A percentile compares a stretch with the other conserved stretches of the same genome.
phyloP scores from a whole-genome alignment of 2,797 vertebrate species.

The Acanthis flammea region DNA sequence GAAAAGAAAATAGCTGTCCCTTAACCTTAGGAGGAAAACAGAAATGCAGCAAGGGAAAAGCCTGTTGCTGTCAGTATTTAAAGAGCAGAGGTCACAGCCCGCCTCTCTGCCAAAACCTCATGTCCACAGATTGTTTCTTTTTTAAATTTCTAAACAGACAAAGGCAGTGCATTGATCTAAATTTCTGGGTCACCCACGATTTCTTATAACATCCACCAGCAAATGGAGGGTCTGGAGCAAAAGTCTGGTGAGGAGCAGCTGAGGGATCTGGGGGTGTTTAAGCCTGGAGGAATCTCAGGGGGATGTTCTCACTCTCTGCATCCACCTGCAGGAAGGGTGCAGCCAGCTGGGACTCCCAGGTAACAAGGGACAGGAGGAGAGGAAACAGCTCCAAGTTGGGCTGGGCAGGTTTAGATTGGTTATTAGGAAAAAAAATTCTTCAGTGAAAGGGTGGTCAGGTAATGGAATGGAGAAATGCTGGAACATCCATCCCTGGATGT shows the following conservation, averaged over 20 bases:
- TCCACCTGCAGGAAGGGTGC: neutral
- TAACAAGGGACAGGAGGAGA: fast-evolving
- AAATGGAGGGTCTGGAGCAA: neutral
- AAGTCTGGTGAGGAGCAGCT: neutral
- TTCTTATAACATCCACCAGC: neutral
- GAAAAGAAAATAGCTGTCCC: neutral
- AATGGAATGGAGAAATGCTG: neutral
- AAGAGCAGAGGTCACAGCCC: neutral
- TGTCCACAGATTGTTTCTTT: neutral
- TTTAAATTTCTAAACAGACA: neutral
- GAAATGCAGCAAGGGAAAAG: neutral
- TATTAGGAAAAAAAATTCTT: neutral
- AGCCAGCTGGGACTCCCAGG: neutral
- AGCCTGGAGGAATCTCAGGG: neutral
- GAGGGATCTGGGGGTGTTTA: neutral
- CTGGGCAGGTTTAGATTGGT: neutral
- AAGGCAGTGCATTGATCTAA: neutral
- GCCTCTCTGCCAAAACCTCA: neutral
- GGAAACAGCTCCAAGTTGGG: neutral
- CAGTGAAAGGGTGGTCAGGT: neutral
- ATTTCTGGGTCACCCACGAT: neutral
- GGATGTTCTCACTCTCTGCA: neutral
- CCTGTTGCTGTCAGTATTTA: neutral
- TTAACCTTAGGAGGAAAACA: neutral
- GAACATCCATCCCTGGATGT: neutral